Evolutionary conservation across 2,888 invertebrate genomes (phyloP), one percentile per base, ranked within the genome.

Genomic region (Aleiodes leptofemur): DNA sequence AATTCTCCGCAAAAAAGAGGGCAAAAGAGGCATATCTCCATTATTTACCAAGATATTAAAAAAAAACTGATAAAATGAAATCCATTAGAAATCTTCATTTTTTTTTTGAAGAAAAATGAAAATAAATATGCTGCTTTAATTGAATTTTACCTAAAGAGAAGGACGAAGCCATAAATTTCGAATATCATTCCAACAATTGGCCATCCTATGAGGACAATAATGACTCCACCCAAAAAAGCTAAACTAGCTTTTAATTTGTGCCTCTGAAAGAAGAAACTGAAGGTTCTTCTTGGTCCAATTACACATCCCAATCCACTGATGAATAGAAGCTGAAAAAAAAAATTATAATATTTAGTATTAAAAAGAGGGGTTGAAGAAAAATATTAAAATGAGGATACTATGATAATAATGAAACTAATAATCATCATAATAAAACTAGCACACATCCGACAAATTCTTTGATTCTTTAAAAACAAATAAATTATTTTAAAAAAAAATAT

Each of bases 221-320:
- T 89, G 82, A 99, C 97, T 1, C 99, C 99, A 13, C 97, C 96
- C 86, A 98, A 95, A 90, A 98, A 98, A 0, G 96, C 94, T 0
- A 94, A 90, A 0, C 97, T 95, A 0, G 96, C 98, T 92, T 96
- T 97, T 70, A 96, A 91, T 92, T 99, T 99, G 89, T 98, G 98
- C 80, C 94, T 91, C 91, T 99, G 99, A 90, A 99, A 99, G 91
- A 99, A 99, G 90, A 99, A 99, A 86, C 96, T 94, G 86, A 98
- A 94, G 7, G 99, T 99, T 87, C 98, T 91, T 89, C 97, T 96
- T 34, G 98, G 92, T 1, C 99, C 99, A 86, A 99, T 99, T 11
- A 99, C 97, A 90, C 98, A 98, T 14, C 96, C 96, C 72, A 99
- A 92, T 0, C 99, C 99, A 82, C 95, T 93, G 83, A 99, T 95